Conservation (phyloP, 2,797 vertebrate species). For the Syncerus caffer region DNA sequence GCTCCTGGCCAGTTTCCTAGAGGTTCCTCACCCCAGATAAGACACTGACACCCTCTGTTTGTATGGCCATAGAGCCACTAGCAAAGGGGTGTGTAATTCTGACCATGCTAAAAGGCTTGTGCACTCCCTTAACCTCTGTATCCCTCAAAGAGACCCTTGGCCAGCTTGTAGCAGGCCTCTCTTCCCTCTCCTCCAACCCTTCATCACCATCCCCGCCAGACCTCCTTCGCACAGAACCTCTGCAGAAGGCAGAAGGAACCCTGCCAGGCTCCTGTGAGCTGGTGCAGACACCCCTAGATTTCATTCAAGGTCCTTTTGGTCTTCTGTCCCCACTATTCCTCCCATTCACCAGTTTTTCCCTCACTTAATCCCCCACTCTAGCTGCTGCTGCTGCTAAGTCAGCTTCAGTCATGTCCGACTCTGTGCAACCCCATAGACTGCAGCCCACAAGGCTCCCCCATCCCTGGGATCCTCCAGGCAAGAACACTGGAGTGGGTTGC, state of each 20-base stretch:
- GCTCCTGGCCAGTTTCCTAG: neutral
- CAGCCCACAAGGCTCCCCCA: too few species aligned
- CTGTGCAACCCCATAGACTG: too few species aligned
- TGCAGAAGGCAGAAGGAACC: neutral
- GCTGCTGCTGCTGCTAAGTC: neutral
- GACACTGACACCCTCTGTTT: neutral
- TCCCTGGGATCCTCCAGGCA: too few species aligned
- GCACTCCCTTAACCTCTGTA: neutral
- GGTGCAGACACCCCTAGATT: neutral
- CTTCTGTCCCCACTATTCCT: neutral
- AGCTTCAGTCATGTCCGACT: too few species aligned
- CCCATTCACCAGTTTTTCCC: neutral
- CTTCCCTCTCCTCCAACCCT: neutral
- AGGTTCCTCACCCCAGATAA: neutral
- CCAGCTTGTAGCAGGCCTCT: neutral
- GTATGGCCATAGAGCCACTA: neutral
- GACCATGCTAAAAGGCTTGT: neutral
- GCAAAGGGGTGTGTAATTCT: neutral
- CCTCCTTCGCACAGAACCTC: accelerated
- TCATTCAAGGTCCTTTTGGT: neutral
- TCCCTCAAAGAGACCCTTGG: neutral
- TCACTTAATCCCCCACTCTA: neutral
- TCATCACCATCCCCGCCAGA: neutral
- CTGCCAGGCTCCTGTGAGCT: neutral
- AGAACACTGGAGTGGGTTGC: too few species aligned